phyloP scores from a whole-genome alignment of 2,113 vertebrate species.

The Thalassarche chlororhynchos region DNA sequence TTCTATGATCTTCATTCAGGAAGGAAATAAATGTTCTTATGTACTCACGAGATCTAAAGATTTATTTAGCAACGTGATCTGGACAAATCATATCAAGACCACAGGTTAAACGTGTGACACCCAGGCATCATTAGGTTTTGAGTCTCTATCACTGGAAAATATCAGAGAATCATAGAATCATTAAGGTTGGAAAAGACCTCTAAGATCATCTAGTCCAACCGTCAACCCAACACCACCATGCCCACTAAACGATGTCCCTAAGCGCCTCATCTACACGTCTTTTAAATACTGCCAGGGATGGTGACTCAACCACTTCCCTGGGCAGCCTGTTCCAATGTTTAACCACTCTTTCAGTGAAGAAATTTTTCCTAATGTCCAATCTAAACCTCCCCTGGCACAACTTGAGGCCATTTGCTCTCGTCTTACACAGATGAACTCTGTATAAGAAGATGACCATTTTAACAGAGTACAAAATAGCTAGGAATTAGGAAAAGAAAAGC shows the following conservation, averaged over 20 bases:
- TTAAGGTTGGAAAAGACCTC: too few relatives aligned
- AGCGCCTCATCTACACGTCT: too few relatives aligned
- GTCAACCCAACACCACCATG: too few relatives aligned
- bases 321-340: too few relatives aligned
- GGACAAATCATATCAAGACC: background rate
- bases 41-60: background rate
- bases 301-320: too few relatives aligned
- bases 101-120: background rate
- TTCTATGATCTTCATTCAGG: background rate
- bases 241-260: too few relatives aligned
- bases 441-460: background rate
- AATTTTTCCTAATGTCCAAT: too few relatives aligned
- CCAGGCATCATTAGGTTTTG: background rate
- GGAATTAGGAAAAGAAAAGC: background rate
- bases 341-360: too few relatives aligned
- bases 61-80: background rate
- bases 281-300: too few relatives aligned
- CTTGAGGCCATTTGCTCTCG: too few relatives aligned
- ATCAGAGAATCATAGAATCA: background rate
- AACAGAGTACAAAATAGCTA: background rate
- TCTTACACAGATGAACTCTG: background rate
- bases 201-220: too few relatives aligned
- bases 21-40: background rate
- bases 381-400: too few relatives aligned
- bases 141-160: background rate